Evolutionary conservation across 2,888 invertebrate genomes (phyloP).

Genomic region (Agapostemon virescens): DNA sequence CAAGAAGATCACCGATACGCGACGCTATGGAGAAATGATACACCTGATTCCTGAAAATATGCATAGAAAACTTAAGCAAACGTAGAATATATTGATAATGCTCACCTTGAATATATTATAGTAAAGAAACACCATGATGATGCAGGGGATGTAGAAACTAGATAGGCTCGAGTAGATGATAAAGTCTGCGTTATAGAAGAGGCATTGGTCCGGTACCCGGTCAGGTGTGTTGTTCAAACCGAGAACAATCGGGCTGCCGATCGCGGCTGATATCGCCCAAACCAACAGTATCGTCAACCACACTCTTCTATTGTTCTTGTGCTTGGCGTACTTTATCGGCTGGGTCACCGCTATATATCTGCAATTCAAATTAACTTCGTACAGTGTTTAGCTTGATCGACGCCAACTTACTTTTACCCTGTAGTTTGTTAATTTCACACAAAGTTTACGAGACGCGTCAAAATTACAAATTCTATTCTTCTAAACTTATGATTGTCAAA

Average conservation of each 20-base stretch:
- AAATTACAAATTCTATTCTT: no score
- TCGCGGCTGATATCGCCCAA: constrained; percentile 97
- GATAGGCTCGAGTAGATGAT: constrained; percentile 98
- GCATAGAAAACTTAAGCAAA: neutral
- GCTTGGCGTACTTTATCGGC: constrained; percentile 99
- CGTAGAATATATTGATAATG: constrained; percentile 37
- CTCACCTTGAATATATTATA: constrained; percentile 97
- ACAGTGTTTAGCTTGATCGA: constrained; percentile 22
- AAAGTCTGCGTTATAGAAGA: constrained; percentile 98
- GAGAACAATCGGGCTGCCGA: constrained; percentile 97
- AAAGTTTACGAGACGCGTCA: no score
- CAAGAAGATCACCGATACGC: neutral
- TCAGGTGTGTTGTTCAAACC: constrained; percentile 97
- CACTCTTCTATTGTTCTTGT: constrained; percentile 96
- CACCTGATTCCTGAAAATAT: neutral
- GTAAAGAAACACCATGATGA: constrained; percentile 98
- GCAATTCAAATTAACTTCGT: constrained; percentile 77
- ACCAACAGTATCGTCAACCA: constrained; percentile 96
- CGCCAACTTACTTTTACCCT: constrained; percentile 25
- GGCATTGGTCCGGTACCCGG: constrained; percentile 91
- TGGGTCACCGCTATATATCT: constrained; percentile 99
- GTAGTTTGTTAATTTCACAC: neutral
- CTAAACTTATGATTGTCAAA: no score
- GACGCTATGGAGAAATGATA: neutral
- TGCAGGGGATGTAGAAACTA: constrained; percentile 99